A percentile compares a stretch with the other conserved stretches of the same genome.
Evolutionary conservation across 2,888 invertebrate genomes (phyloP).

Genomic region (Oegoconia quadripuncta): DNA sequence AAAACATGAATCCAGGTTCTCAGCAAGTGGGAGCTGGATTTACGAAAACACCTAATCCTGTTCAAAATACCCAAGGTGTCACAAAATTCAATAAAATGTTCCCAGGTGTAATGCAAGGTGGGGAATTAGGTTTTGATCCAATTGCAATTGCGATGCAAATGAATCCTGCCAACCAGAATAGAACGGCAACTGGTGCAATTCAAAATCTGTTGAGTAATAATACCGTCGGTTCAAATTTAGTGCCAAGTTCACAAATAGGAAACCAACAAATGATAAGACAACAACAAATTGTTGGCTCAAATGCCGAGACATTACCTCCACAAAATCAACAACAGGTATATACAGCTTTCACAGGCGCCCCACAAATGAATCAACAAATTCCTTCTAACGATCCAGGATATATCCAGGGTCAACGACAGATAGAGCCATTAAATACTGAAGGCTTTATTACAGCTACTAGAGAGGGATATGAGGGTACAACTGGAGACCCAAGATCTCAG

Average conservation of each 20-base stretch:
- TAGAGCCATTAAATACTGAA: constrained; percentile 33
- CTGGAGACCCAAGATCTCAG: constrained; percentile 17
- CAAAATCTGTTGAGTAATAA: constrained; percentile 47
- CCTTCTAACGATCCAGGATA: too few species aligned
- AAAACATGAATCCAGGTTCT: constrained; percentile 6
- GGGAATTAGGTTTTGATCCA: constrained; percentile 64
- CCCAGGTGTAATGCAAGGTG: constrained; percentile 56
- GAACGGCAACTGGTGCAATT: constrained; percentile 49
- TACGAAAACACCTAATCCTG: constrained; percentile 19
- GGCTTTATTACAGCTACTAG: constrained; percentile 18
- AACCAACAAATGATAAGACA: constrained; percentile 10
- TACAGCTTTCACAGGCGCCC: constrained; percentile 24
- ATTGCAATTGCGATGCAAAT: constrained; percentile 71
- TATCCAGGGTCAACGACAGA: constrained; percentile 15
- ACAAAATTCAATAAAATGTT: constrained; percentile 66
- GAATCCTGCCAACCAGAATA: constrained; percentile 65
- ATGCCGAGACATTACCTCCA: constrained; percentile 13
- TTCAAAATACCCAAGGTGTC: constrained; percentile 50
- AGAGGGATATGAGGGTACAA: constrained; percentile 27
- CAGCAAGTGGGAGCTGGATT: too few species aligned
- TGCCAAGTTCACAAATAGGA: too few species aligned
- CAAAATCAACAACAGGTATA: constrained; percentile 35
- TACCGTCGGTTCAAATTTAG: too few species aligned
- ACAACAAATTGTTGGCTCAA: constrained; percentile 15
- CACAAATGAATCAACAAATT: constrained; percentile 23